Evolutionary conservation across 2,797 vertebrate genomes (phyloP).

Genomic region (Mormyrus proboscirostris): DNA sequence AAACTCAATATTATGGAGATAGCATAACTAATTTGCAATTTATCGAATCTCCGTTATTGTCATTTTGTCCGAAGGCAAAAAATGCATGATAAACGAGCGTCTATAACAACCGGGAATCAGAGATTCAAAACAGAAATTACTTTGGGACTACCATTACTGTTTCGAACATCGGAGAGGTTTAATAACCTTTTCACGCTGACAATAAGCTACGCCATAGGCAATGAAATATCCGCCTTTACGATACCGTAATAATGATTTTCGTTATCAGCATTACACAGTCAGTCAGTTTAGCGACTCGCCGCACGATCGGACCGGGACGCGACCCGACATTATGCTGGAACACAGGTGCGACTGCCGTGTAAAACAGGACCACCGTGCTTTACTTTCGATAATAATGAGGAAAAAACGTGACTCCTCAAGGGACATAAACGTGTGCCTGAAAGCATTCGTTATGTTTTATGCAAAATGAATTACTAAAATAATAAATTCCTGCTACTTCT

Average conservation of each 20-base stretch:
- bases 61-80: neutral
- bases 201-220: neutral
- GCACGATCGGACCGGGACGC: neutral
- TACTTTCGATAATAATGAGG: neutral
- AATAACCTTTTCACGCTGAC: neutral
- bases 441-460: neutral
- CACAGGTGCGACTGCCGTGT: neutral
- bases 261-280: neutral
- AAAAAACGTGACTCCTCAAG: neutral
- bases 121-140: slow-evolving; percentile 2
- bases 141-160: neutral
- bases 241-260: neutral
- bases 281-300: neutral
- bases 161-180: neutral
- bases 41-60: neutral
- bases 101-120: neutral
- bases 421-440: neutral
- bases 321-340: neutral
- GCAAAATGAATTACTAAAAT: neutral
- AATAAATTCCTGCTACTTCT: neutral
- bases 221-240: neutral
- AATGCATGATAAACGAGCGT: neutral
- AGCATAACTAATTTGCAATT: neutral
- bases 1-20: neutral
- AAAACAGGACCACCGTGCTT: neutral